Percentiles rank a stretch among this genome's conserved stretches.
phyloP scores from a whole-genome alignment of 2,888 invertebrate genomes.

The Brachyptera risi region DNA sequence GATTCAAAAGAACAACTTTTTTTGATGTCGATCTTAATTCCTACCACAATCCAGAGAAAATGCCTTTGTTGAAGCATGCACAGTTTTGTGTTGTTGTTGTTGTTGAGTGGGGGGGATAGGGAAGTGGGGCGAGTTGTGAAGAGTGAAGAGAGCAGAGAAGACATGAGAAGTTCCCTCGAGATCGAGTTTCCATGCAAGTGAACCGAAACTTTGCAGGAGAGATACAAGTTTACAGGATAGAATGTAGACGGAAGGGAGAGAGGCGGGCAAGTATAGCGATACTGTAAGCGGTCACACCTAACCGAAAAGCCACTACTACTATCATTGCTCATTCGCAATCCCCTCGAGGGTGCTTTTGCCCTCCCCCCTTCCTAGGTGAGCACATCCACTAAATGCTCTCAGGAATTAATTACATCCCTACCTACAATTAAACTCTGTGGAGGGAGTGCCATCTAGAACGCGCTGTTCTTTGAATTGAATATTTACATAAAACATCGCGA shows the following conservation, averaged over 20 bases:
- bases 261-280: no score
- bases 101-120: neutral
- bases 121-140: neutral
- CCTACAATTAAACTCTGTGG: constrained; percentile 11
- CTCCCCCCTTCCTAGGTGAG: neutral
- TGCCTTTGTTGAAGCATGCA: neutral
- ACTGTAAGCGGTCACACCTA: neutral
- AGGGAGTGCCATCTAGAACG: neutral
- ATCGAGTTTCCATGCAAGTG: neutral
- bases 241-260: no score
- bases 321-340: neutral
- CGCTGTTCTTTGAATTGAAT: neutral
- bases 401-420: constrained; percentile 15
- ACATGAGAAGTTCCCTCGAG: no score
- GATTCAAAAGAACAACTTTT: no score
- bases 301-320: neutral
- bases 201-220: constrained; percentile 2
- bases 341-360: constrained; percentile 5
- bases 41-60: neutral
- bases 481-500: neutral
- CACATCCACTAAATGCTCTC: constrained; percentile 16
- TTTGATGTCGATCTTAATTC: constrained; percentile 2
- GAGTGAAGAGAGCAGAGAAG: no score
- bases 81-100: neutral
- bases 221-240: no score